phyloP scores from a whole-genome alignment of 2,888 invertebrate genomes.

The Crioceris asparagi region DNA sequence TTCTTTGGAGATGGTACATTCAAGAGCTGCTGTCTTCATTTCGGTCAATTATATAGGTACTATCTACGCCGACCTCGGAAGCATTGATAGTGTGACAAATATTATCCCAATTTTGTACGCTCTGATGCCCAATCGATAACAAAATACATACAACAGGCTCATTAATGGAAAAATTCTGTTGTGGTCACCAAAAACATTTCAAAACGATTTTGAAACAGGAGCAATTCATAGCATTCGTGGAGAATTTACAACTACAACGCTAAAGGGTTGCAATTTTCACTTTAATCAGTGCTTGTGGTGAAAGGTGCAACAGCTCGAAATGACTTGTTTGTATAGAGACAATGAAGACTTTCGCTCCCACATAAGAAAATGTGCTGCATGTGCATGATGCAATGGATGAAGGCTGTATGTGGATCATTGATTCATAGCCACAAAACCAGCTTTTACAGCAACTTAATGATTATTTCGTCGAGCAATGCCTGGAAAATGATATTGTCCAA shows the following conservation, averaged over 20 bases:
- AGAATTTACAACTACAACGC: neutral
- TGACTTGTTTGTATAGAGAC: neutral
- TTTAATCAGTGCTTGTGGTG: constrained; percentile 3
- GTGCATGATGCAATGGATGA: neutral
- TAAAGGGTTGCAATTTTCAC: constrained; percentile 1
- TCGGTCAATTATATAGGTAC: too few species aligned
- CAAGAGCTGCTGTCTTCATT: too few species aligned
- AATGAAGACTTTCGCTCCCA: constrained; percentile 1
- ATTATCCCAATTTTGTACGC: neutral
- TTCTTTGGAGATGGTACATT: too few species aligned
- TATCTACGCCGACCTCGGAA: too few species aligned
- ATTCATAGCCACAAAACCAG: neutral
- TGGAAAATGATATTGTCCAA: constrained; percentile 1
- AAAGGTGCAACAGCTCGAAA: constrained; percentile 2
- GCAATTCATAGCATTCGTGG: neutral
- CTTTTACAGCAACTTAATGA: constrained; percentile 2
- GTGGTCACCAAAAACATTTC: neutral
- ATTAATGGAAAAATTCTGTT: neutral
- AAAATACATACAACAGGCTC: neutral
- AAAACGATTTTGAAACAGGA: neutral
- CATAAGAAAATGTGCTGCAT: constrained; percentile 3
- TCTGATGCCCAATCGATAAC: neutral
- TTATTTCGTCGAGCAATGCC: constrained; percentile 6
- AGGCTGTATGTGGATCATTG: constrained; percentile 2
- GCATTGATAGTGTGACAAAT: too few species aligned